phyloP scores from a whole-genome alignment of 2,797 vertebrate species.

The Argentina silus region DNA sequence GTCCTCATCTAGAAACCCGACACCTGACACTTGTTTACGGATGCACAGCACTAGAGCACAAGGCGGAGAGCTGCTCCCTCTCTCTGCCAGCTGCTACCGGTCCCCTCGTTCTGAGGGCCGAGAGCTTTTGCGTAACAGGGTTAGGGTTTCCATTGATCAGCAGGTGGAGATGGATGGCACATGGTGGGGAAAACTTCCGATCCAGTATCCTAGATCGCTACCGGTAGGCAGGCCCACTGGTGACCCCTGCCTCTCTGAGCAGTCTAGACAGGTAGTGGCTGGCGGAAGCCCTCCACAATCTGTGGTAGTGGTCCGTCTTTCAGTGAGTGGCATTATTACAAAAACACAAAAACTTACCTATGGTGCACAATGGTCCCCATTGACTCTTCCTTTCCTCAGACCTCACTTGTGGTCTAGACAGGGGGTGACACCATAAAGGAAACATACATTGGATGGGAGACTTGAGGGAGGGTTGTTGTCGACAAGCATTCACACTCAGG shows the following conservation, averaged over 20 bases:
- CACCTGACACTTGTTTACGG: constrained; percentile 62
- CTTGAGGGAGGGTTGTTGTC: neutral
- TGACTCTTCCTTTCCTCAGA: neutral
- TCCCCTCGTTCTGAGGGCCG: constrained; percentile 47
- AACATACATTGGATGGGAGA: neutral
- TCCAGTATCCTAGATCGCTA: constrained; percentile 46
- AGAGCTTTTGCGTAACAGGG: constrained; percentile 59
- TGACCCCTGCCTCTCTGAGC: constrained; percentile 45
- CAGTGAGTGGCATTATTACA: constrained; percentile 9
- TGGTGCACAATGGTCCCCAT: neutral
- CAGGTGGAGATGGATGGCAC: constrained; percentile 77
- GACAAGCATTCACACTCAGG: neutral
- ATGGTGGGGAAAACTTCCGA: constrained; percentile 55
- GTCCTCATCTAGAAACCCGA: constrained; percentile 31
- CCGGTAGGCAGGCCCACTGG: constrained; percentile 35
- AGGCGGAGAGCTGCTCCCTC: neutral
- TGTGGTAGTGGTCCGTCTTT: constrained; percentile 5
- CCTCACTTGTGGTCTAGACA: neutral
- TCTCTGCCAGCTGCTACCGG: constrained; percentile 58
- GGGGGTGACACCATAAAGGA: neutral
- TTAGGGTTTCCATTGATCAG: constrained; percentile 69
- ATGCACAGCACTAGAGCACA: constrained; percentile 40
- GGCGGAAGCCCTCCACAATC: neutral
- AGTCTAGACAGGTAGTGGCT: constrained; percentile 8
- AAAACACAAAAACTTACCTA: neutral